These are phyloP conservation scores for Phycodurus eques DNA, from an alignment of 2,113 vertebrate genomes.

Conservation along the genomic window DNA sequence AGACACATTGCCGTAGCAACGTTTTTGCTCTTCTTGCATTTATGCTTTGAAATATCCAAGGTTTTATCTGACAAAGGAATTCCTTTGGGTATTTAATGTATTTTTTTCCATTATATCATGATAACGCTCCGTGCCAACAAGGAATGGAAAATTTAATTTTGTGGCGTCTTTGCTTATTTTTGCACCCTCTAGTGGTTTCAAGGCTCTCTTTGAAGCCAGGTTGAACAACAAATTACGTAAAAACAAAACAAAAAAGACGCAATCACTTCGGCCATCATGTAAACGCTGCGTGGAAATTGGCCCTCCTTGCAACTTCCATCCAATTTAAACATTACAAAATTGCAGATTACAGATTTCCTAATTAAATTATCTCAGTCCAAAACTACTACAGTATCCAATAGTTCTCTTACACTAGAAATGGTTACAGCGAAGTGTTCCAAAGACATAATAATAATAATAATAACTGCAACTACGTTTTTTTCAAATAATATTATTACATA, in stretches of 20 bases:
- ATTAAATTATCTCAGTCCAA: too few species aligned
- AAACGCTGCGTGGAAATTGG: neutral
- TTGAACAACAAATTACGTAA: neutral
- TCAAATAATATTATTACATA: neutral
- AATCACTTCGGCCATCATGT: neutral
- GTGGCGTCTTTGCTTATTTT: constrained; percentile 18
- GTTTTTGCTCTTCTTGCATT: constrained; percentile 1
- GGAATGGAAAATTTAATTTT: constrained; percentile 7
- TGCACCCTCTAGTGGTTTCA: constrained; percentile 43
- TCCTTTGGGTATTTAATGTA: neutral
- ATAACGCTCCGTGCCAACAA: neutral
- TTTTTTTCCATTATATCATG: neutral
- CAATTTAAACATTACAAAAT: neutral
- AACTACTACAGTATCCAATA: too few species aligned
- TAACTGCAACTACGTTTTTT: too few species aligned
- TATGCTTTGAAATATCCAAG: neutral
- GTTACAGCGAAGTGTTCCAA: too few species aligned
- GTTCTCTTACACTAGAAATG: neutral
- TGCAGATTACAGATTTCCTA: neutral
- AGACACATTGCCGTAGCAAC: neutral
- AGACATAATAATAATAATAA: too few species aligned
- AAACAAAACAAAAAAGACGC: neutral
- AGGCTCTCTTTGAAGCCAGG: neutral
- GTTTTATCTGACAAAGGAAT: neutral
- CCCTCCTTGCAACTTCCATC: neutral